Evolutionary conservation across 2,113 vertebrate genomes (phyloP).

Genomic region (Mellivora capensis): DNA sequence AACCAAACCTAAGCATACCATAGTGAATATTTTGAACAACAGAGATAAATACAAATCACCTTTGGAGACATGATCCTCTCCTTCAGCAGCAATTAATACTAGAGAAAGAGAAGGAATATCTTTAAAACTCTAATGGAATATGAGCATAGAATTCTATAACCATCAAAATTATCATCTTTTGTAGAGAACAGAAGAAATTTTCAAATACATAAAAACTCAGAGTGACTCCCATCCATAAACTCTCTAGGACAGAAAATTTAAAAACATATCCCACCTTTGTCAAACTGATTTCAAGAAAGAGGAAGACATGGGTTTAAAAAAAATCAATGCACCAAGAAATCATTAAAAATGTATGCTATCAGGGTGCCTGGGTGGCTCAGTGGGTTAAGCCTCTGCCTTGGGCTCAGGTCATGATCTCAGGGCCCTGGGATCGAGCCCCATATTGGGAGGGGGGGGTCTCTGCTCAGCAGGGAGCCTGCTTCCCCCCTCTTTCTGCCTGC

Average conservation of each 20-base stretch:
- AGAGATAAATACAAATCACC: not conserved
- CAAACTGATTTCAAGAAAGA: not conserved
- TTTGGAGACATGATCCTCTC: not conserved
- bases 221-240: not conserved
- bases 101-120: not conserved
- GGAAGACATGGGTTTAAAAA: not conserved
- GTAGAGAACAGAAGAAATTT: not conserved
- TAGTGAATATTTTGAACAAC: not conserved
- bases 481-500: too few species aligned
- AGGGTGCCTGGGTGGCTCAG: too few species aligned
- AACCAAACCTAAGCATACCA: not conserved
- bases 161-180: not conserved
- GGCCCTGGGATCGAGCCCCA: too few species aligned
- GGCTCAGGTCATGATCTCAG: too few species aligned
- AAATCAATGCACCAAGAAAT: not conserved
- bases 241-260: not conserved
- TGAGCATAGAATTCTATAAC: not conserved
- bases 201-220: not conserved
- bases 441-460: too few species aligned
- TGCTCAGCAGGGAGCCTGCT: too few species aligned
- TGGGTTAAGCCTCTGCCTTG: too few species aligned
- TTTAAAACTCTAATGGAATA: not conserved
- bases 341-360: not conserved
- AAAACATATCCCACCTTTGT: not conserved
- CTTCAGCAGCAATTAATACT: not conserved